Conservation (phyloP, 2,888 invertebrate genomes). For the Chrysotoxum bicinctum region DNA sequence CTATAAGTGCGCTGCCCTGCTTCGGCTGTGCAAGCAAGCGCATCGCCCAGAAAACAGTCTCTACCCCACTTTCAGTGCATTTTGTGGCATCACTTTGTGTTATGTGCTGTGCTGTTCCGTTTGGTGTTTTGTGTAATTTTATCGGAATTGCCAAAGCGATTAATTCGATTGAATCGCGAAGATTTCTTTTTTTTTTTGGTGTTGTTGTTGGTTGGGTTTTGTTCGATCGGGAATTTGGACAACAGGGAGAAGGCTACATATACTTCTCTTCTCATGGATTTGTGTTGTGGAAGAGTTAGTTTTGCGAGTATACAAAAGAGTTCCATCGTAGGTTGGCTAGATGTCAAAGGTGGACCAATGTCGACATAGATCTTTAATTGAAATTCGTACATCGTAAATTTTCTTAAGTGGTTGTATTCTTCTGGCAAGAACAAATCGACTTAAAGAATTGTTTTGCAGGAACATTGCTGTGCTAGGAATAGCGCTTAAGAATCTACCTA, state of each 20-base stretch:
- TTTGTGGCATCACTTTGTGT: slow-evolving; percentile 28
- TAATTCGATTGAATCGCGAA: slow-evolving; percentile 56
- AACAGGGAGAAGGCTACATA: neutral
- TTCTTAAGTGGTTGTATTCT: slow-evolving; percentile 27
- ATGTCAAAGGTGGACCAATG: slow-evolving; percentile 64
- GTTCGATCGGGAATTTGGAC: neutral
- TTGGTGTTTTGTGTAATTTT: slow-evolving; percentile 70
- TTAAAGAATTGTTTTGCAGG: neutral
- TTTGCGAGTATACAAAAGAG: slow-evolving; percentile 16
- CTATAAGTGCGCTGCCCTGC: slow-evolving; percentile 33
- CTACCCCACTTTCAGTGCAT: neutral
- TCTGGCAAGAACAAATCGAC: neutral
- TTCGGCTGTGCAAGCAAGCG: neutral
- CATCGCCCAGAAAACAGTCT: neutral
- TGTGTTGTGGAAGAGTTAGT: neutral
- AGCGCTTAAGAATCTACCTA: too few species aligned
- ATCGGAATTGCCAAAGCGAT: slow-evolving; percentile 62
- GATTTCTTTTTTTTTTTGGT: slow-evolving; percentile 6
- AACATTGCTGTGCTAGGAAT: neutral
- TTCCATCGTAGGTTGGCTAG: slow-evolving; percentile 29
- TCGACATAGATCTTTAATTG: slow-evolving; percentile 67
- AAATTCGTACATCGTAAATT: slow-evolving; percentile 53
- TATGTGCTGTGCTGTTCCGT: slow-evolving; percentile 22
- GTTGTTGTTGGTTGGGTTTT: neutral
- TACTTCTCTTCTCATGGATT: slow-evolving; percentile 25